A percentile compares a stretch with the other conserved stretches of the same genome.
Evolutionary conservation across 2,113 vertebrate genomes (phyloP).

Genomic region (Osmerus mordax): DNA sequence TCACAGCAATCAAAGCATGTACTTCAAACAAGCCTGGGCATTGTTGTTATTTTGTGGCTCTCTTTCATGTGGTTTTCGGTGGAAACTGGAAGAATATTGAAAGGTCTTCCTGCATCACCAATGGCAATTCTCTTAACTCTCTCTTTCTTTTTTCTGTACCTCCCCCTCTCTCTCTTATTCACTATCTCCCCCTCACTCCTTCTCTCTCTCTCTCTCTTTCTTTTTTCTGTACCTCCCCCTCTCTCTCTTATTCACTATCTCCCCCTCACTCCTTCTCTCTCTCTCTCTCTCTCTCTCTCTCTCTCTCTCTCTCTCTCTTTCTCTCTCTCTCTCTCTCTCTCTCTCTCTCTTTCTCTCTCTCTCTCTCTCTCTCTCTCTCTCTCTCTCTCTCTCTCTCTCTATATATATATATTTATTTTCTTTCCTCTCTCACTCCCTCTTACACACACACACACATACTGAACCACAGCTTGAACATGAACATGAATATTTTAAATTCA

Average conservation of each 20-base stretch:
- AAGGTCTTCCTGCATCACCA: slow-evolving; percentile 48
- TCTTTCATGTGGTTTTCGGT: slow-evolving; percentile 35
- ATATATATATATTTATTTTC: not conserved
- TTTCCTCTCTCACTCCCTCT: not conserved
- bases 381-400: not conserved
- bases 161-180: slow-evolving; percentile 9
- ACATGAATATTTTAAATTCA: no score
- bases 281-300: not conserved
- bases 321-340: not conserved
- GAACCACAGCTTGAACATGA: no score
- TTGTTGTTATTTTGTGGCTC: slow-evolving; percentile 43
- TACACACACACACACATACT: not conserved
- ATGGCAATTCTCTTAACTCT: slow-evolving; percentile 25
- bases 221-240: no score
- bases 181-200: slow-evolving; percentile 3
- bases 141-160: not conserved
- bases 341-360: not conserved
- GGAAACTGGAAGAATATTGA: slow-evolving; percentile 35
- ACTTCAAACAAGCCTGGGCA: slow-evolving; percentile 39
- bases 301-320: not conserved
- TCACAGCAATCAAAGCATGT: slow-evolving; percentile 28
- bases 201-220: slow-evolving; percentile 2
- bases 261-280: no score
- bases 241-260: no score
- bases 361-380: not conserved